phyloP scores from a whole-genome alignment of 2,113 vertebrate genomes.

The Pyrgilauda ruficollis region DNA sequence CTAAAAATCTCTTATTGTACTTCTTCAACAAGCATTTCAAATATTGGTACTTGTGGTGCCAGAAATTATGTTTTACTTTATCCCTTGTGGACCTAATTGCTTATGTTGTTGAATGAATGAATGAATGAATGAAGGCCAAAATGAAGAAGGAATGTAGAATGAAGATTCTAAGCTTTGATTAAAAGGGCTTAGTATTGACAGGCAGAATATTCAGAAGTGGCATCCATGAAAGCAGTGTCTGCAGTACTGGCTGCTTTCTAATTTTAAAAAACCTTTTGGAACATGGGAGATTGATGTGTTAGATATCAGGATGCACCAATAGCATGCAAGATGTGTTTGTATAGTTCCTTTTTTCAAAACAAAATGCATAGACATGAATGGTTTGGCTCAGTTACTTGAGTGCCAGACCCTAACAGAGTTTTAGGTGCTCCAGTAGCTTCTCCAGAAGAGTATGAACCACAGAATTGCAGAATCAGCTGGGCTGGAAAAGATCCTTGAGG shows the following conservation, averaged over 20 bases:
- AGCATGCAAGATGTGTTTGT: too few species aligned
- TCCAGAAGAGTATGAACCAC: not conserved
- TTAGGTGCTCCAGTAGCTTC: not conserved
- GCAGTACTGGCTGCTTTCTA: not conserved
- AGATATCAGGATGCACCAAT: fast-evolving
- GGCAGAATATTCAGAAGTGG: not conserved
- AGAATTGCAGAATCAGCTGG: not conserved
- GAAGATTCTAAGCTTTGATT: not conserved
- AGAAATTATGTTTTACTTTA: not conserved
- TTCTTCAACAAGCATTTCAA: not conserved
- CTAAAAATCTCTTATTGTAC: not conserved
- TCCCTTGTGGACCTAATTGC: not conserved
- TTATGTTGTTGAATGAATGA: not conserved
- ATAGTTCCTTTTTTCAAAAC: not conserved
- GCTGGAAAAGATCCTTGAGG: not conserved
- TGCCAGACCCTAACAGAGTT: not conserved
- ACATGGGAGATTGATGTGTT: fast-evolving
- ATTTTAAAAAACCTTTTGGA: not conserved
- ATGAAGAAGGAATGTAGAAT: not conserved
- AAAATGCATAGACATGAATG: fast-evolving
- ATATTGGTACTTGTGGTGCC: not conserved
- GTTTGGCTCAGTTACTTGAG: not conserved
- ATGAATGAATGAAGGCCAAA: not conserved
- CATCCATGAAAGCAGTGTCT: not conserved
- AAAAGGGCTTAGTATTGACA: not conserved